Base-by-base conservation (phyloP, 2,888 invertebrate species). In the Synanthedon myopaeformis region DNA sequence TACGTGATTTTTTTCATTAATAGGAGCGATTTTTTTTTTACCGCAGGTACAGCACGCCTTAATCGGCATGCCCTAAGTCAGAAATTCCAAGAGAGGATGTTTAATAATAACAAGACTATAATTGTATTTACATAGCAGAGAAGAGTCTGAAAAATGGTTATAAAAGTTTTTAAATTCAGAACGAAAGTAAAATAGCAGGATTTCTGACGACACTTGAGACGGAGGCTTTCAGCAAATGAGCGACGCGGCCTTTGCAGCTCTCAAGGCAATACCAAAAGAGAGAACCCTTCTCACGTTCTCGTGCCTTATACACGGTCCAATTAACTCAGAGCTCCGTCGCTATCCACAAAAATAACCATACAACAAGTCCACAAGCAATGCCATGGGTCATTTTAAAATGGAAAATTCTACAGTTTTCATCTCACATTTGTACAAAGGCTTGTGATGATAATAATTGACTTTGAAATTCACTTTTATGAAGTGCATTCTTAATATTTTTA, bases 151-250 rank as follows among this genome's bases (percentile, higher is more conserved):
- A 35, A 35, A 35, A 10, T 10, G 35, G 35, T 35, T 35, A 35
- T 10, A 28, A 28, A 28, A 35, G 35, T 3, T 67, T 69, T 60
- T 68, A 66, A 56, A 54, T 57, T 55, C 52, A 52, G 55, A 52
- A 53, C 35, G 63, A 64, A 63, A 67, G 62, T 60, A 69, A 77
- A 79, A 79, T 73, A 72, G 74, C 65, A 66, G 74, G 70, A 72
- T 76, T 76, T 71, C 68, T 61, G 58, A 61, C 58, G 61, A 55
- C 59, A 61, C 59, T 57, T 57, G 55, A 52, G 53, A 63, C 64
- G 66, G 66, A 65, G 64, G 78, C 81, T 82, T 82, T 82, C 79
- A 79, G 76, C 74, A 82, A 81, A 82, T 82, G 82, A 82, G 75
- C 75, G 76, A 69, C 74, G 58, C 57, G 74, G 69, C 73, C 69